Evolutionary conservation across 2,888 invertebrate genomes (phyloP).

Genomic region (Eulithis testata): DNA sequence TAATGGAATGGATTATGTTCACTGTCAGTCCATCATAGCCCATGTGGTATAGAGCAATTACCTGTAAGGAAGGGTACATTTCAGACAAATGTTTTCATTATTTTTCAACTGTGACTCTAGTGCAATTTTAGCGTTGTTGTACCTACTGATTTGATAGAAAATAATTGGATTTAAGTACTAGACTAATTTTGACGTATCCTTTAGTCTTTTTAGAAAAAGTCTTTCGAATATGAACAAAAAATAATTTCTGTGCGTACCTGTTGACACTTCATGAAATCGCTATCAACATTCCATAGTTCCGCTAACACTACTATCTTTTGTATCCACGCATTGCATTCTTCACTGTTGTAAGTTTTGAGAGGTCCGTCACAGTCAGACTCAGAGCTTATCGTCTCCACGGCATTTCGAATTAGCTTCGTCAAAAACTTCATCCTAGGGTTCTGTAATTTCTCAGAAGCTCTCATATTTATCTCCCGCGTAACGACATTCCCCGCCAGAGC

Average conservation of each 20-base stretch:
- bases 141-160: too few relatives aligned
- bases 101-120: too few relatives aligned
- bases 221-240: too few relatives aligned
- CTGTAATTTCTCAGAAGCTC: slow-evolving; percentile 88
- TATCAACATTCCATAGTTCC: slow-evolving; percentile 90
- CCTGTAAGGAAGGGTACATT: slow-evolving; percentile 59
- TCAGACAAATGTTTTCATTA: not conserved
- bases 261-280: slow-evolving; percentile 89
- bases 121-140: too few relatives aligned
- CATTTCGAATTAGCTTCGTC: slow-evolving; percentile 88
- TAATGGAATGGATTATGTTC: slow-evolving; percentile 87
- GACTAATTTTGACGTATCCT: too few relatives aligned
- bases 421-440: slow-evolving; percentile 89
- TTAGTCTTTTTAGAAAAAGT: too few relatives aligned
- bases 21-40: slow-evolving; percentile 86
- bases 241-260: slow-evolving; percentile 82
- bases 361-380: slow-evolving; percentile 81
- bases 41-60: slow-evolving; percentile 85
- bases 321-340: slow-evolving; percentile 87
- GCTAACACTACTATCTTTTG: slow-evolving; percentile 88
- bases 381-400: slow-evolving; percentile 88
- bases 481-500: slow-evolving; percentile 68
- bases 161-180: too few relatives aligned
- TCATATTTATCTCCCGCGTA: slow-evolving; percentile 84
- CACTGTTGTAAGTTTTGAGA: slow-evolving; percentile 65